Evolutionary conservation across 1,140 invertebrate genomes (phyloP).

Genomic region (Bicyclus anynana): DNA sequence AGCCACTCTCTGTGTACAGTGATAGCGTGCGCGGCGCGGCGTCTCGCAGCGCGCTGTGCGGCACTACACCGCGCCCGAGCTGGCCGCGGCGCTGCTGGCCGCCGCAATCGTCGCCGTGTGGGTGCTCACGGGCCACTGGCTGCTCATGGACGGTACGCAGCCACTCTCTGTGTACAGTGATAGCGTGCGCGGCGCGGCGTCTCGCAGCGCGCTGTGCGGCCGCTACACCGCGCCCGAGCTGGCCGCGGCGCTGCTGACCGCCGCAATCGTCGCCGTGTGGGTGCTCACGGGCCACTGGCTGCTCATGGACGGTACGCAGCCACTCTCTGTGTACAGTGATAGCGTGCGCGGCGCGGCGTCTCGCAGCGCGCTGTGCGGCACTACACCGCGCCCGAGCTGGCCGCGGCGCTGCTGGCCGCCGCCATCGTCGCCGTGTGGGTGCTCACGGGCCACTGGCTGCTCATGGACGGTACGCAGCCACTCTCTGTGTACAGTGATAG

Average conservation of each 20-base stretch:
- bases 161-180: slow-evolving; percentile 89
- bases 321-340: too few species aligned
- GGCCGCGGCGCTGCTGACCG: slow-evolving; percentile 93
- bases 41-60: slow-evolving; percentile 88
- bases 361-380: too few species aligned
- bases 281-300: slow-evolving; percentile 98
- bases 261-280: slow-evolving; percentile 97
- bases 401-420: too few species aligned
- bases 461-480: too few species aligned
- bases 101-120: slow-evolving; percentile 97
- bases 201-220: slow-evolving; percentile 89
- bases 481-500: too few species aligned
- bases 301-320: slow-evolving; percentile 93
- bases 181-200: slow-evolving; percentile 96
- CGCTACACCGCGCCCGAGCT: slow-evolving; percentile 97
- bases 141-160: slow-evolving; percentile 98
- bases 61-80: slow-evolving; percentile 95
- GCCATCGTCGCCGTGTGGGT: too few species aligned
- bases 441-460: too few species aligned
- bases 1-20: too few species aligned
- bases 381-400: too few species aligned
- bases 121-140: slow-evolving; percentile 98
- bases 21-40: too few species aligned
- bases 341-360: too few species aligned
- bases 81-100: too few species aligned